Evolutionary conservation across 2,888 invertebrate genomes (phyloP).

Genomic region (Troides oblongomaculatus): DNA sequence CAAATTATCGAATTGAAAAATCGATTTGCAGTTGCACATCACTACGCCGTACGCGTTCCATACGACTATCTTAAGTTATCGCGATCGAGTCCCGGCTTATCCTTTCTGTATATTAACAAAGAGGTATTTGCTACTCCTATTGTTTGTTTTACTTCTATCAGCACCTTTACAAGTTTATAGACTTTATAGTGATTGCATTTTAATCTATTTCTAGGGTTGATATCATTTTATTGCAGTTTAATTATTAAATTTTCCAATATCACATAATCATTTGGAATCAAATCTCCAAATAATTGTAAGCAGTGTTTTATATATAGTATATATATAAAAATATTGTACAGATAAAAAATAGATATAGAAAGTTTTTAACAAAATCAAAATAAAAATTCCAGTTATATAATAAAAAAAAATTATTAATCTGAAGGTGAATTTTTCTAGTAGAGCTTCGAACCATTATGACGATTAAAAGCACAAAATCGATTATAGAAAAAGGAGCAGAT

Average conservation of each 20-base stretch:
- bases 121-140: slow-evolving; percentile 19
- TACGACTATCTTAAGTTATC: slow-evolving; percentile 20
- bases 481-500: too few species aligned
- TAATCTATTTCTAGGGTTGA: slow-evolving; percentile 6
- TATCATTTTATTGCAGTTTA: not conserved
- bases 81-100: slow-evolving; percentile 17
- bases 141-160: slow-evolving; percentile 18
- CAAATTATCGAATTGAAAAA: not conserved
- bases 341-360: too few species aligned
- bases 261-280: not conserved
- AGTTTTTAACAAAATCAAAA: too few species aligned
- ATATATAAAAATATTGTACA: not conserved
- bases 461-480: too few species aligned
- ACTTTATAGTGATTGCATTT: slow-evolving; percentile 18
- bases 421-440: too few species aligned
- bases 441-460: too few species aligned
- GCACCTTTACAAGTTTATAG: slow-evolving; percentile 13
- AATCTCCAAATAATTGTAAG: not conserved
- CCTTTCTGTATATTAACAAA: slow-evolving; percentile 21
- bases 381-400: too few species aligned
- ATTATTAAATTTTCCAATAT: not conserved
- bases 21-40: not conserved
- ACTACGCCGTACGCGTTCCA: slow-evolving; percentile 13
- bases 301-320: not conserved
- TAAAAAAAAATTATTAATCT: too few species aligned